Conservation (phyloP, 2,888 invertebrate species). For the Athrips mouffetella region DNA sequence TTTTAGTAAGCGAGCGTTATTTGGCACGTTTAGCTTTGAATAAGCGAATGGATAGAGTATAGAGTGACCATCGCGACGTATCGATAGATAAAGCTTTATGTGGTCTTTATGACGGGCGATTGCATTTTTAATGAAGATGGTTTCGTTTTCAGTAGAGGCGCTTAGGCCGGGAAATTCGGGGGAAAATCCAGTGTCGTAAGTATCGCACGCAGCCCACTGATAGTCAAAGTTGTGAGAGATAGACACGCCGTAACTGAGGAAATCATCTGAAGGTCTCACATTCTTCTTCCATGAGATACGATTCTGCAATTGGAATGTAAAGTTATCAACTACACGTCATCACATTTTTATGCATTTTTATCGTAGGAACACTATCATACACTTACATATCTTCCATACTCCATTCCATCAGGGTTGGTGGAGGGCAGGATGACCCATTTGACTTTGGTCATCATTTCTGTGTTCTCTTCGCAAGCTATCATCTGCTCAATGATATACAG, state of each 20-base stretch:
- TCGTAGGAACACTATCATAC: not conserved
- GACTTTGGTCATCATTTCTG: conserved; percentile 41
- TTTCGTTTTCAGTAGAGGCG: conserved; percentile 82
- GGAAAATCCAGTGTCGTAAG: conserved; percentile 38
- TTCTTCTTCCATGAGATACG: conserved; percentile 53
- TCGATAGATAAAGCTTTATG: conserved; percentile 81
- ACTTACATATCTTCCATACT: conserved; percentile 53
- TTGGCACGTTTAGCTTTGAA: conserved; percentile 30
- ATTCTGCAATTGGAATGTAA: conserved; percentile 33
- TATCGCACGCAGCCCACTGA: conserved; percentile 46
- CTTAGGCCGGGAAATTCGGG: conserved; percentile 74
- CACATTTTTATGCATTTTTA: conserved; percentile 6
- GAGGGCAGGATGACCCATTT: conserved; percentile 61
- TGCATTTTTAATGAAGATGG: conserved; percentile 74
- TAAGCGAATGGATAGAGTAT: conserved; percentile 82
- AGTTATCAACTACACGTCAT: too few species aligned
- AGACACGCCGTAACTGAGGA: conserved; percentile 51
- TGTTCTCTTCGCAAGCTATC: conserved; percentile 53
- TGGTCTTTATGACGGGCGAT: conserved; percentile 65
- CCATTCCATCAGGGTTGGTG: conserved; percentile 62
- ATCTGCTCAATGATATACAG: conserved; percentile 56
- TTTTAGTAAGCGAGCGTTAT: conserved; percentile 25
- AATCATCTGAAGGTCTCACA: conserved; percentile 32
- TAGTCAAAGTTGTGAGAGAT: conserved; percentile 58
- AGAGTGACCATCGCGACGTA: conserved; percentile 84